Base-by-base conservation (phyloP, 2,113 vertebrate species). In the Larimichthys polyactis region DNA sequence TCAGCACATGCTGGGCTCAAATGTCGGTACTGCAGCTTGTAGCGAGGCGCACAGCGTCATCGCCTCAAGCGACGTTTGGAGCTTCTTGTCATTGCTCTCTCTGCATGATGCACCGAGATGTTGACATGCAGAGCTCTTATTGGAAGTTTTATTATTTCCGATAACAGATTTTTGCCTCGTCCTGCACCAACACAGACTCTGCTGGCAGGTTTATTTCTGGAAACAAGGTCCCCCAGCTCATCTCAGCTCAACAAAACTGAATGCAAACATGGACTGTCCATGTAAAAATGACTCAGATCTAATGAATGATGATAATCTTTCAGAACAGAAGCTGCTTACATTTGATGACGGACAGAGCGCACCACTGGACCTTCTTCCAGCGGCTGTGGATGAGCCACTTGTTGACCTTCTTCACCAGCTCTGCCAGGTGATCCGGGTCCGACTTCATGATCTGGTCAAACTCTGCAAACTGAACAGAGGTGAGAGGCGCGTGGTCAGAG, bases 381-480 rank as follows among this genome's bases (percentile, higher is more conserved):
- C 98, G 98, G 92, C 97, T 99, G 95, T 97, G 97, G 91, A 99
- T 95, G 9, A 99, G 96, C 98, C 98, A 99, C 82, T 95, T 96
- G 94, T 99, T 98, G 88, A 99, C 98, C 81, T 96, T 95, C 85
- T 96, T 96, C 79, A 99, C 96, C 87, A 99, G 93, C 89, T 98
- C 96, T 0, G 97, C 98, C 85, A 99, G 95, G 90, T 99, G 97
- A 66, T 99, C 98, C 0, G 98, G 98, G 90, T 99, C 98, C 20
- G 98, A 99, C 93, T 98, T 99, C 98, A 99, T 99, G 87, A 99
- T 99, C 93, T 98, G 97, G 92, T 99, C 98, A 67, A 99, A 99
- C 92, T 99, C 98, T 82, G 97, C 96, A 93, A 99, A 99, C 98
- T 99, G 92, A 29, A 52, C 11, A 11, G 16, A 46, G 20, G 10